A percentile compares a stretch with the other conserved stretches of the same genome.
phyloP scores from a whole-genome alignment of 35 echinoderm and acorn worm genomes.

The Lytechinus variegatus region DNA sequence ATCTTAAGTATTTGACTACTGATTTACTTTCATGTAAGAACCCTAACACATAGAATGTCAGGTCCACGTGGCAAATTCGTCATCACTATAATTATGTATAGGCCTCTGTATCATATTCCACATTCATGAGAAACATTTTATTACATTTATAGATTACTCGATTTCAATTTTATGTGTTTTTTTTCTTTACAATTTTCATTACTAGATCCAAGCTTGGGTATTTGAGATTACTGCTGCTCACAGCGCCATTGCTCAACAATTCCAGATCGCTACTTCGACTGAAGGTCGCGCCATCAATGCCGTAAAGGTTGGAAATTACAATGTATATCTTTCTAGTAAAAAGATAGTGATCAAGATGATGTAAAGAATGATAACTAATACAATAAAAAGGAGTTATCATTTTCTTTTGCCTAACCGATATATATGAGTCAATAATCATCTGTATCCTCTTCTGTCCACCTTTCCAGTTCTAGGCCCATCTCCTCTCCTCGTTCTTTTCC shows the following conservation, averaged over 20 bases:
- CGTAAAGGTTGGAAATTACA: constrained; percentile 61
- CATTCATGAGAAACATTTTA: too few relatives aligned
- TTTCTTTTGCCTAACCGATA: too few relatives aligned
- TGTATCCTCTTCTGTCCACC: neutral
- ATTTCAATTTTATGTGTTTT: neutral
- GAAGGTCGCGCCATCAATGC: constrained; percentile 73
- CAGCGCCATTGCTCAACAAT: constrained; percentile 56
- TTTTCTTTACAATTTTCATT: neutral
- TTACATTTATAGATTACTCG: neutral
- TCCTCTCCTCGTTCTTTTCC: neutral
- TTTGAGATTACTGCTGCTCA: constrained; percentile 58
- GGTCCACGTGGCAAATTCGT: too few relatives aligned
- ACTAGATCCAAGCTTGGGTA: constrained; percentile 88
- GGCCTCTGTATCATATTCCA: too few relatives aligned
- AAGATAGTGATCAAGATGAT: neutral
- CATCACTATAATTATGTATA: too few relatives aligned
- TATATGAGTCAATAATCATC: too few relatives aligned
- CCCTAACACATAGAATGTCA: too few relatives aligned
- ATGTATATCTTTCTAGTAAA: neutral
- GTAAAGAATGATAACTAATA: too few relatives aligned
- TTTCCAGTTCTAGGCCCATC: neutral
- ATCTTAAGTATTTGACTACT: too few relatives aligned
- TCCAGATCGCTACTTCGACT: constrained; percentile 58
- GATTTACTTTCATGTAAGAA: too few relatives aligned
- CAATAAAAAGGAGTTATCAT: too few relatives aligned